These are phyloP conservation scores for Bacillus rossius DNA, from an alignment of 1,140 invertebrate species.

Conservation along the genomic window DNA sequence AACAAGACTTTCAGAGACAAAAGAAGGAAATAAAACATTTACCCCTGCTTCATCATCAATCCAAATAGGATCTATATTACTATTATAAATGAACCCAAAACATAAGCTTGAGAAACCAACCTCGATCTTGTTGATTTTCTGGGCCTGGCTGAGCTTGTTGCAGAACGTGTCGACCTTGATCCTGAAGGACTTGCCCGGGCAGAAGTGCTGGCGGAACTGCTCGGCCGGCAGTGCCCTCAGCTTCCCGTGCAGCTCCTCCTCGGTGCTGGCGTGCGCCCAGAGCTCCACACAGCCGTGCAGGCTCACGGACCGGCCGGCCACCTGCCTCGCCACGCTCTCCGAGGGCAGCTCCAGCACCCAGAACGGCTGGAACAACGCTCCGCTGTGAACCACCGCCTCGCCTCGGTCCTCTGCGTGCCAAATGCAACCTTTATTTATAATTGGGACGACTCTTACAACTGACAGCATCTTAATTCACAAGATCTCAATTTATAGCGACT, in stretches of 20 bases:
- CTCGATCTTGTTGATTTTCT: slow-evolving; percentile 84
- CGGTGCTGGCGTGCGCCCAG: slow-evolving; percentile 58
- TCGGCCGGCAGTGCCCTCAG: slow-evolving; percentile 51
- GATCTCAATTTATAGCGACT: too few relatives aligned
- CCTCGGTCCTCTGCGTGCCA: too few relatives aligned
- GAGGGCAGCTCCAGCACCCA: slow-evolving; percentile 68
- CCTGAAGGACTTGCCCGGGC: slow-evolving; percentile 60
- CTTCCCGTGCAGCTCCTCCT: slow-evolving; percentile 55
- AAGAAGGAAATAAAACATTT: too few relatives aligned
- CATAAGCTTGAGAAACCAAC: slow-evolving; percentile 52
- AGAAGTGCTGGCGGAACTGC: slow-evolving; percentile 48
- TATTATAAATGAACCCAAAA: too few relatives aligned
- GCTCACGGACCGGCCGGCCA: slow-evolving; percentile 71
- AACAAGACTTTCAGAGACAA: too few relatives aligned
- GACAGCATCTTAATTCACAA: too few relatives aligned
- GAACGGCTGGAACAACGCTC: slow-evolving; percentile 53
- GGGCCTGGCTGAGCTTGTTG: slow-evolving; percentile 67
- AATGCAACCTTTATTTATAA: slow-evolving; percentile 1
- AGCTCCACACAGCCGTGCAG: slow-evolving; percentile 71
- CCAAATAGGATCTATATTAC: too few relatives aligned
- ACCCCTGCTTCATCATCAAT: too few relatives aligned
- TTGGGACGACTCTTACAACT: background rate
- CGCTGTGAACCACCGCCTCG: too few relatives aligned
- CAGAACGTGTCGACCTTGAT: slow-evolving; percentile 86
- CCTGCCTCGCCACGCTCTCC: slow-evolving; percentile 52